Percentiles rank a stretch among this genome's conserved stretches.
Evolutionary conservation across 2,113 vertebrate species (phyloP).

Genomic region (Thamnophis sirtalis): DNA sequence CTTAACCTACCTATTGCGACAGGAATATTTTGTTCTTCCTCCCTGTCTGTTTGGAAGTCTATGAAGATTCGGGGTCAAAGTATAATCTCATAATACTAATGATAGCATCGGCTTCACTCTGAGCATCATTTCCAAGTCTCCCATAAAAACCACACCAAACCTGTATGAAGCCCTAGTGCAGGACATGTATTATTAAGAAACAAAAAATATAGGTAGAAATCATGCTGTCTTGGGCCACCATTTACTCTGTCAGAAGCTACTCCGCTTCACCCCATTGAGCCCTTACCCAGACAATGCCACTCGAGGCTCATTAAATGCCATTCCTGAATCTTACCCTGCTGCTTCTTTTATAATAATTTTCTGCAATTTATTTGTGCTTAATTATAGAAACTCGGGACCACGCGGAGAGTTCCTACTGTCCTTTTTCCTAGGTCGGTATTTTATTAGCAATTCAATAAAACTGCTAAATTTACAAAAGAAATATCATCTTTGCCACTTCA

Average conservation of each 20-base stretch:
- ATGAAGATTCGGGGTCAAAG: not conserved
- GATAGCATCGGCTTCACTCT: not conserved
- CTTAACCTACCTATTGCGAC: not conserved
- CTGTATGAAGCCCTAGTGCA: not conserved
- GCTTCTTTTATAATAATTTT: not conserved
- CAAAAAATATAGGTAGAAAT: not conserved
- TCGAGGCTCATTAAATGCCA: not conserved
- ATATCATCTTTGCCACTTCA: constrained; percentile 25
- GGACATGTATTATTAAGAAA: not conserved
- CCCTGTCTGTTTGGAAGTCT: not conserved
- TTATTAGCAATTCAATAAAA: constrained; percentile 31
- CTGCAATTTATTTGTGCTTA: not conserved
- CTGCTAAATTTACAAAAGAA: constrained; percentile 26
- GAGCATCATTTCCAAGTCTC: not conserved
- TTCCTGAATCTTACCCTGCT: not conserved
- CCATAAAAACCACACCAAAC: not conserved
- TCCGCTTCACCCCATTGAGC: not conserved
- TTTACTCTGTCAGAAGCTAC: not conserved
- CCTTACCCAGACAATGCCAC: not conserved
- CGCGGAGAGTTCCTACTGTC: not conserved
- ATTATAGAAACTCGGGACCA: not conserved
- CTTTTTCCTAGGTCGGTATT: constrained; percentile 8
- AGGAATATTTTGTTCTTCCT: not conserved
- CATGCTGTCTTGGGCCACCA: not conserved
- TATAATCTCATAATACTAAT: not conserved